Evolutionary conservation across 1,140 invertebrate species (phyloP), one percentile per base, ranked within the genome.

Genomic region (Aphelenchoides avenae): DNA sequence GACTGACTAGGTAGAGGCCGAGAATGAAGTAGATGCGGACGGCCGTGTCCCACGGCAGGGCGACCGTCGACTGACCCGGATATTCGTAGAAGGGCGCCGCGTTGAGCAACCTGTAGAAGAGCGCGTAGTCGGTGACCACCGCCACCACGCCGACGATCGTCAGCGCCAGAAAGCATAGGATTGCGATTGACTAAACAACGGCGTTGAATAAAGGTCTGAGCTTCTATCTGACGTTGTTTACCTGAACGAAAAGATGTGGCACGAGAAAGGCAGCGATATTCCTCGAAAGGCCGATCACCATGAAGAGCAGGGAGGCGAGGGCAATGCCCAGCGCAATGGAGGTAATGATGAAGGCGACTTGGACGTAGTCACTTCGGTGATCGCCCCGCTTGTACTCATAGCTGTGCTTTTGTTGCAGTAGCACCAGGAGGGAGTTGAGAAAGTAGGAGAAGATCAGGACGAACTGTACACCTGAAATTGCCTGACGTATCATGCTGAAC

Each of bases 161-260:
- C 1, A 76, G 43, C 3, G 61, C 3, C 31, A 70, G 48, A 20
- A 74, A 62, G 24, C 58, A 64, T 30, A 76, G 31, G 20, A 70
- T 46, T 2, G 57, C 55, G 31, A 76, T 39, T 34, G 26, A 60
- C 70, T 74, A 30, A 55, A 68, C 64, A 40, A 5, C 11, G 33
- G 24, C 27, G 24, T 61, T 29, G 9, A 22, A 3, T 7, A 61
- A 62, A 30, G 22, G 1, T 31, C 9, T 9, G 18, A 43, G 9
- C 18, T 43, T 43, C 11, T 43, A 18, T 13, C 18, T 9, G 18
- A 47, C 26, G 39, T 47, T 47, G 44, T 9, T 7, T 55, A 71
- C 71, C 66, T 74, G 72, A 29, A 75, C 52, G 48, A 73, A 56
- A 20, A 75, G 42, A 49, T 75, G 72, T 37, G 72, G 72, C 27